phyloP scores from a whole-genome alignment of 2,113 vertebrate genomes.

The Panthera tigris region DNA sequence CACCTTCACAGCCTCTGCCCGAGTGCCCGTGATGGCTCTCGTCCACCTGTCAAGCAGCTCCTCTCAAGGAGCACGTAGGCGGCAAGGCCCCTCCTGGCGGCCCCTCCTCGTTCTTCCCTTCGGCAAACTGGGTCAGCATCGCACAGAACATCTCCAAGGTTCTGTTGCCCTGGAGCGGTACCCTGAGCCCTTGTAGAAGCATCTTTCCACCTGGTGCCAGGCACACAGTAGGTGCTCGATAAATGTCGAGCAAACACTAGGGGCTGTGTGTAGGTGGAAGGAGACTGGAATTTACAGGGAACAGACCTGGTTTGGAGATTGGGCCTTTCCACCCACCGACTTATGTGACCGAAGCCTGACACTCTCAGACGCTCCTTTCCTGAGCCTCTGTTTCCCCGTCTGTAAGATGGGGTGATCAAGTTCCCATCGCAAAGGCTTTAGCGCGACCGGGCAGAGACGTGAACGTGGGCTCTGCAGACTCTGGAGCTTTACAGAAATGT shows the following conservation, averaged over 20 bases:
- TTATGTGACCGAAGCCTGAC: too few relatives aligned
- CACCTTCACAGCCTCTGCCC: neutral
- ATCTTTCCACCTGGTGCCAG: too few relatives aligned
- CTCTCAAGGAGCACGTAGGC: neutral
- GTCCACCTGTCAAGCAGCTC: neutral
- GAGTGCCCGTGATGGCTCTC: neutral
- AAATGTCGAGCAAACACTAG: neutral
- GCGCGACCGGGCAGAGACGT: accelerated
- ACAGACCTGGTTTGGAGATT: too few relatives aligned
- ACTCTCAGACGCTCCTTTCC: accelerated
- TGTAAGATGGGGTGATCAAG: too few relatives aligned
- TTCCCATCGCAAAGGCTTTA: accelerated
- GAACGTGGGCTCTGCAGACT: accelerated
- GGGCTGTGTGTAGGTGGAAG: neutral
- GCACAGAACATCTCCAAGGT: neutral
- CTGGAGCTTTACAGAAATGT: neutral
- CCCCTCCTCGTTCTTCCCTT: neutral
- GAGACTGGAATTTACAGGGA: neutral
- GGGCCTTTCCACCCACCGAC: accelerated
- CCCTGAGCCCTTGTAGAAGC: neutral
- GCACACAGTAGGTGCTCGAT: neutral
- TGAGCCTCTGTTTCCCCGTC: neutral
- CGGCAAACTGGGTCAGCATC: accelerated
- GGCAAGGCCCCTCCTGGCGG: accelerated
- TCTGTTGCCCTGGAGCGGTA: accelerated